phyloP scores from a whole-genome alignment of 1,140 invertebrate genomes.

The Drosophila malerkotliana region DNA sequence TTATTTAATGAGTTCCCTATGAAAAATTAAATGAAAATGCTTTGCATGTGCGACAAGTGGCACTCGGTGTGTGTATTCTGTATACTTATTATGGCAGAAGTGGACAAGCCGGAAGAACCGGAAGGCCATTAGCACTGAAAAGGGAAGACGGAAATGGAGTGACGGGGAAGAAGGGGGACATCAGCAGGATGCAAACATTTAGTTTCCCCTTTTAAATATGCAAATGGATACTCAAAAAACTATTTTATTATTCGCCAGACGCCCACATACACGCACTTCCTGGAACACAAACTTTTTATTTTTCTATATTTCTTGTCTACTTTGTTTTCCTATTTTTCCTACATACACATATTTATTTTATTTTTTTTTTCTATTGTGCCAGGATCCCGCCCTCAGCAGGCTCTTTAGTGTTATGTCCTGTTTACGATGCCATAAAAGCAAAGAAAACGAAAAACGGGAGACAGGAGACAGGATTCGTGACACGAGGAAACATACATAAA shows the following conservation, averaged over 20 bases:
- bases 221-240: slow-evolving; percentile 48
- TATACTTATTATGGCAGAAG: not conserved
- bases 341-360: not conserved
- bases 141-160: not conserved
- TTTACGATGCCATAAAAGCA: slow-evolving; percentile 52
- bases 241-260: slow-evolving; percentile 52
- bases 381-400: slow-evolving; percentile 25
- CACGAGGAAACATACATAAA: not conserved
- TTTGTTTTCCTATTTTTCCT: not conserved
- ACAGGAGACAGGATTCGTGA: slow-evolving; percentile 1
- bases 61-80: no score
- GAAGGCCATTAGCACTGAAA: slow-evolving; percentile 37
- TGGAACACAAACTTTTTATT: slow-evolving; percentile 36
- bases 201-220: slow-evolving; percentile 48
- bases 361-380: slow-evolving; percentile 5
- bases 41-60: slow-evolving; percentile 30
- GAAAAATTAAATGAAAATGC: slow-evolving; percentile 42
- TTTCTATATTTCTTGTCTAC: not conserved
- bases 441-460: not conserved
- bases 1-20: slow-evolving; percentile 44
- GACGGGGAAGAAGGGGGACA: not conserved
- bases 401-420: slow-evolving; percentile 60
- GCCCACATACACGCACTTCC: slow-evolving; percentile 14
- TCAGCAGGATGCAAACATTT: slow-evolving; percentile 24
- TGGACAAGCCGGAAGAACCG: not conserved